Conservation (phyloP, 2,888 invertebrate genomes). For the Cetonia aurata region DNA sequence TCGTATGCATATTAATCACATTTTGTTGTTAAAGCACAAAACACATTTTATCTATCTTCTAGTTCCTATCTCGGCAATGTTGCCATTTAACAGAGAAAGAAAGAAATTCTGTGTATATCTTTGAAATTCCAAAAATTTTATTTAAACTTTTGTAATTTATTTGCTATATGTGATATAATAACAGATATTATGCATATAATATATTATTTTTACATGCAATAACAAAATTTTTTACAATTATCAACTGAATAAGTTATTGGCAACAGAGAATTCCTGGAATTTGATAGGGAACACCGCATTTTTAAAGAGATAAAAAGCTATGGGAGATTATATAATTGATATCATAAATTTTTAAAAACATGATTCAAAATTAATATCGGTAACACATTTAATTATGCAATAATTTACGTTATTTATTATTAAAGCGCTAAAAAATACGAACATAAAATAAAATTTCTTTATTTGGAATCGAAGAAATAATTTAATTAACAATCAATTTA, state of each 20-base stretch:
- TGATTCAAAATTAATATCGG: not conserved
- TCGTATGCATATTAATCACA: conserved; percentile 23
- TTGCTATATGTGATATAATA: too few relatives aligned
- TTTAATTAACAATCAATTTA: too few relatives aligned
- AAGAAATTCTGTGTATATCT: not conserved
- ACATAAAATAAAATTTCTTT: too few relatives aligned
- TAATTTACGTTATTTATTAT: not conserved
- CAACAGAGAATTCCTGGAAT: conserved; percentile 6
- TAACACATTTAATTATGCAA: too few relatives aligned
- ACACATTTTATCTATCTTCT: conserved; percentile 47
- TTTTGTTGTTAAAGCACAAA: conserved; percentile 30
- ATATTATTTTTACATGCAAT: too few relatives aligned
- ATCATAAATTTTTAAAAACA: not conserved
- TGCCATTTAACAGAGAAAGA: conserved; percentile 26
- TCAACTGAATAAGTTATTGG: not conserved
- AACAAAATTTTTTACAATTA: too few relatives aligned
- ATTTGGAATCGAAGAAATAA: too few relatives aligned
- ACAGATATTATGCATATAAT: too few relatives aligned
- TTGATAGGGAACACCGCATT: conserved; percentile 3
- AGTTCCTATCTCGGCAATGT: conserved; percentile 44
- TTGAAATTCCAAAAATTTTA: not conserved
- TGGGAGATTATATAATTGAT: not conserved
- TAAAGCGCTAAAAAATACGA: not conserved
- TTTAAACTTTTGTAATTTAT: not conserved
- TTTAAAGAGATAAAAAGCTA: conserved; percentile 17